These are phyloP conservation scores for Crotalus viridis DNA, from an alignment of 2,113 vertebrate species.

Conservation along the genomic window DNA sequence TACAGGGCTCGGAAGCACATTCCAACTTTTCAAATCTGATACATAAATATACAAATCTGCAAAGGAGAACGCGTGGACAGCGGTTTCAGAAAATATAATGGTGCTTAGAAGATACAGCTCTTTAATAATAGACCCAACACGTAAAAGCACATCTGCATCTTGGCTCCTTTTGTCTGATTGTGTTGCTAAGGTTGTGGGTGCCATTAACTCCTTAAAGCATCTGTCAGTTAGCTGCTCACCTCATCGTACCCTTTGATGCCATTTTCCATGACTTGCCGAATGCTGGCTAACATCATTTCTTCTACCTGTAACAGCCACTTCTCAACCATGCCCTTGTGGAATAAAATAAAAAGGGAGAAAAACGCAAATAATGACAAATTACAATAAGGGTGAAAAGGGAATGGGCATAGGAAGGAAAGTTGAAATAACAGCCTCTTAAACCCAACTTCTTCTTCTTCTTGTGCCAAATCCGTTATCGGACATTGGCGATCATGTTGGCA, in stretches of 20 bases:
- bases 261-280: slow-evolving; percentile 76
- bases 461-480: too few species aligned
- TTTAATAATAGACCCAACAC: background rate
- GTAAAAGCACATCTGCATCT: background rate
- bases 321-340: slow-evolving; percentile 87
- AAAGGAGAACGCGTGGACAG: background rate
- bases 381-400: background rate
- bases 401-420: background rate
- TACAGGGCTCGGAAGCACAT: too few species aligned
- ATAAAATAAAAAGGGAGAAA: slow-evolving; percentile 23
- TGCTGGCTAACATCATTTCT: slow-evolving; percentile 81
- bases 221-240: slow-evolving; percentile 67
- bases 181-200: background rate
- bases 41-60: background rate
- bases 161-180: background rate
- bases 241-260: slow-evolving; percentile 77
- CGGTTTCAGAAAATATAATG: background rate
- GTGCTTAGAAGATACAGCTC: background rate
- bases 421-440: background rate
- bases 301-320: slow-evolving; percentile 93
- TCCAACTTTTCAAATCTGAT: background rate
- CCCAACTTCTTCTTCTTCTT: background rate
- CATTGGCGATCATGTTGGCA: too few species aligned
- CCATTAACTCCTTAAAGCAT: accelerated
- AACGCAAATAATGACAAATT: background rate